Conservation (phyloP, 2,113 vertebrate species). For the Sterna hirundo region DNA sequence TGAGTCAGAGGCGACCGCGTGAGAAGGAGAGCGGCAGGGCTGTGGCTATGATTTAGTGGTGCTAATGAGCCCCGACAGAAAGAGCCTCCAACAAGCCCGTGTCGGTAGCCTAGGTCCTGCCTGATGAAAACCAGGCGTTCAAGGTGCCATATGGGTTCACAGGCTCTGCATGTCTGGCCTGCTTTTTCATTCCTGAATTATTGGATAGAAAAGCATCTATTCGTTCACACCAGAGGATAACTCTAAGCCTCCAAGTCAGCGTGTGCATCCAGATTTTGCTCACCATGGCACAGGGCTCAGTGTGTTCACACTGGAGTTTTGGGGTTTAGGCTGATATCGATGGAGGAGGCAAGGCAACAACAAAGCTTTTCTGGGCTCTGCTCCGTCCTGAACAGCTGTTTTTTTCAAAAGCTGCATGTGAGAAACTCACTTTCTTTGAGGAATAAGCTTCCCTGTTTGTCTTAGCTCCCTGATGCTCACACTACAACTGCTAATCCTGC, state of each 20-base stretch:
- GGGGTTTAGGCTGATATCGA: neutral
- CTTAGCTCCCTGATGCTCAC: neutral
- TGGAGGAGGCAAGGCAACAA: neutral
- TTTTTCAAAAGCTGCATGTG: neutral
- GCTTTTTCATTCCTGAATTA: neutral
- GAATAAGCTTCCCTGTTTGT: neutral
- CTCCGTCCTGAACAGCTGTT: neutral
- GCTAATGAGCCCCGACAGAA: neutral
- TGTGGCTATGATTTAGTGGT: slow-evolving; percentile 10
- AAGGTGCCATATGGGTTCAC: neutral
- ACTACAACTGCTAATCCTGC: neutral
- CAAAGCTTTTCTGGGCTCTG: neutral
- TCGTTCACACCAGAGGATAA: neutral
- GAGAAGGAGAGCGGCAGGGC: neutral
- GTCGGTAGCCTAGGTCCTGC: neutral
- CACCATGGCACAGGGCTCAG: fast-evolving
- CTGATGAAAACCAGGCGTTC: neutral
- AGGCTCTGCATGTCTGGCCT: neutral
- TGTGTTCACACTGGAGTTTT: neutral
- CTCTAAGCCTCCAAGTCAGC: neutral
- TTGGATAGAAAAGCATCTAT: neutral
- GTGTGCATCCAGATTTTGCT: neutral
- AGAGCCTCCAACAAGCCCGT: neutral
- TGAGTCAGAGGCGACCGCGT: fast-evolving
- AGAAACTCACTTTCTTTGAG: neutral